A percentile compares a stretch with the other conserved stretches of the same genome.
phyloP scores from a whole-genome alignment of 1,140 invertebrate species.

The Drosophila pallidifrons region DNA sequence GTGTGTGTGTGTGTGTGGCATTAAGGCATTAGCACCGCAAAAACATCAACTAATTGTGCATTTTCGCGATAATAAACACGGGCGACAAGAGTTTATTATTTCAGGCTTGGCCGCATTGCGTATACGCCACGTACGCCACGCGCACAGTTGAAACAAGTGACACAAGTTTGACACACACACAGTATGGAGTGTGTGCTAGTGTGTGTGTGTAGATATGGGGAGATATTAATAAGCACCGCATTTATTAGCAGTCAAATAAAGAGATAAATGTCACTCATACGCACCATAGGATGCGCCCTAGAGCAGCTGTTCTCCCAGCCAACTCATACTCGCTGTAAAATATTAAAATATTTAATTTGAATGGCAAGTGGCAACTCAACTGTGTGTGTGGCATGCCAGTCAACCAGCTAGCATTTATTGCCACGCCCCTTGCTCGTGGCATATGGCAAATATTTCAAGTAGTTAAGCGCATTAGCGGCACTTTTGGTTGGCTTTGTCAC shows the following conservation, averaged over 20 bases:
- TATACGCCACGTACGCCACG: constrained; percentile 43
- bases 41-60: constrained; percentile 84
- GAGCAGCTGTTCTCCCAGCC: constrained; percentile 45
- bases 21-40: constrained; percentile 81
- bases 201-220: not conserved
- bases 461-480: constrained; percentile 82
- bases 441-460: constrained; percentile 77
- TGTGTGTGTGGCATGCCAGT: constrained; percentile 21
- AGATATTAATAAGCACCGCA: constrained; percentile 78
- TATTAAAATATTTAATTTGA: constrained; percentile 75
- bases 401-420: constrained; percentile 24
- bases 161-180: constrained; percentile 62
- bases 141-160: constrained; percentile 46
- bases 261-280: constrained; percentile 83
- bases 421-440: constrained; percentile 29
- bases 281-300: constrained; percentile 45
- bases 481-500: constrained; percentile 70
- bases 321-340: constrained; percentile 27
- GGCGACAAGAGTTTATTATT: constrained; percentile 77
- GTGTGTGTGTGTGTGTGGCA: constrained; percentile 41
- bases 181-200: not conserved
- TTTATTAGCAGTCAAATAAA: constrained; percentile 82
- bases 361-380: constrained; percentile 38
- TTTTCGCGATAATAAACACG: constrained; percentile 80
- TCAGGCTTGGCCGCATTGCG: constrained; percentile 62